Base-by-base conservation (phyloP, 2,888 invertebrate species). In the Aspidiotus rigidus region DNA sequence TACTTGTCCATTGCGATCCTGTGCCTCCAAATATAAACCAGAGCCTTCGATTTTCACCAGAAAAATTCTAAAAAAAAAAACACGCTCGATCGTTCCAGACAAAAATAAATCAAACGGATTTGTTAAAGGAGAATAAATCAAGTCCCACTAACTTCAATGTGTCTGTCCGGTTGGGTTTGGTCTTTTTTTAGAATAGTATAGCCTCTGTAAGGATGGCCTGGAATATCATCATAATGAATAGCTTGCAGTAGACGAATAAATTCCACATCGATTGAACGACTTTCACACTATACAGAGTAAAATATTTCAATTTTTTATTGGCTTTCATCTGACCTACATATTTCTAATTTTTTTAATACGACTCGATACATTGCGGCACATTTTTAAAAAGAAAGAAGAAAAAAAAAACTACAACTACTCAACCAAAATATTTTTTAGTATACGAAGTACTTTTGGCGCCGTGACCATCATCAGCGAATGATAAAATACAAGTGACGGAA, bases 71-170 rank as follows among this genome's bases (percentile, higher is more conserved):
- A n/a, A n/a, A n/a, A n/a, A n/a, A n/a, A n/a, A n/a, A n/a, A n/a
- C n/a, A n/a, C 86, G 86, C 61, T 89, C 88, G 62, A 97, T 85
- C 0, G 92, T 89, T 73, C 85, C n/a, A n/a, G n/a, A n/a, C n/a
- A n/a, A n/a, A n/a, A n/a, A n/a, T n/a, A n/a, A n/a, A n/a, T n/a
- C n/a, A n/a, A n/a, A n/a, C n/a, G n/a, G n/a, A n/a, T n/a, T n/a
- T n/a, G n/a, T n/a, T n/a, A n/a, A n/a, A n/a, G n/a, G n/a, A n/a
- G n/a, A n/a, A n/a, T n/a, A n/a, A n/a, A n/a, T n/a, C n/a, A n/a
- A n/a, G n/a, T n/a, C 93, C 90, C 80, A n/a, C n/a, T n/a, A n/a
- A 92, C 95, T 56, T 93, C 86, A 79, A 89, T 93, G 28, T 59
- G 59, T 6, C 59, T 6, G 16, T 28, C 9, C 11, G 8, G 17